Evolutionary conservation across 92 coral and sea anemone genomes (phyloP).

Genomic region (Porites rus): DNA sequence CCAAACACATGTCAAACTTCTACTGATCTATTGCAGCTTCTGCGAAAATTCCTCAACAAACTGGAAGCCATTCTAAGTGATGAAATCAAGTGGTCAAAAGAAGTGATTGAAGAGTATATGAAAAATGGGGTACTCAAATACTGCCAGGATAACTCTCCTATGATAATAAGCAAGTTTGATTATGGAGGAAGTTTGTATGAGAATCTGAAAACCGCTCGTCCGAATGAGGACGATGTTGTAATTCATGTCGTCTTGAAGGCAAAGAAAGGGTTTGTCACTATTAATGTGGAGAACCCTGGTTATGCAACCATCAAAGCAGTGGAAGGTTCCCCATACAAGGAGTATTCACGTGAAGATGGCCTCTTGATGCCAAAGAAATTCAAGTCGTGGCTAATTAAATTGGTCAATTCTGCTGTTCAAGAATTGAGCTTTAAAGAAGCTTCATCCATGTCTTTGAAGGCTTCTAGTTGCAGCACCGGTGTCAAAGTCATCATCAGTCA

Average conservation of each 20-base stretch:
- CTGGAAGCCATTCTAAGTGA: constrained; percentile 48
- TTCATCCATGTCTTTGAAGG: constrained; percentile 14
- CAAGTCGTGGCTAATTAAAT: constrained; percentile 63
- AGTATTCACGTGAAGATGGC: constrained; percentile 36
- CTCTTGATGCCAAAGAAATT: constrained; percentile 62
- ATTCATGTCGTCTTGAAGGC: constrained; percentile 57
- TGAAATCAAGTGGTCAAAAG: constrained; percentile 56
- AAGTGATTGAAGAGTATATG: constrained; percentile 47
- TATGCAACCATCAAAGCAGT: constrained; percentile 38
- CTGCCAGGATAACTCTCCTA: constrained; percentile 51
- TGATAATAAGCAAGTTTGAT: constrained; percentile 66
- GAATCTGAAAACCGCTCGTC: constrained; percentile 50
- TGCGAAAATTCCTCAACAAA: constrained; percentile 63
- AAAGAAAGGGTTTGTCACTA: constrained; percentile 37
- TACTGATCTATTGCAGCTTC: constrained; percentile 42
- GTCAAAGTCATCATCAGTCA: constrained; percentile 35
- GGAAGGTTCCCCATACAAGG: constrained; percentile 43
- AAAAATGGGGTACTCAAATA: constrained; percentile 49
- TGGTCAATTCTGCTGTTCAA: constrained; percentile 27
- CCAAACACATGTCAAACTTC: neutral
- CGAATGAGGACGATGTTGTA: constrained; percentile 63
- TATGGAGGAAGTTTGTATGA: constrained; percentile 75
- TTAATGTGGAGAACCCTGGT: constrained; percentile 35
- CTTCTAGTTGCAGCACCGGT: constrained; percentile 22
- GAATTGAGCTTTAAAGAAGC: neutral